A percentile compares a stretch with the other conserved stretches of the same genome.
These are phyloP conservation scores for Orbicella faveolata DNA, from an alignment of 64 coral and sea anemone species.

Conservation along the genomic window DNA sequence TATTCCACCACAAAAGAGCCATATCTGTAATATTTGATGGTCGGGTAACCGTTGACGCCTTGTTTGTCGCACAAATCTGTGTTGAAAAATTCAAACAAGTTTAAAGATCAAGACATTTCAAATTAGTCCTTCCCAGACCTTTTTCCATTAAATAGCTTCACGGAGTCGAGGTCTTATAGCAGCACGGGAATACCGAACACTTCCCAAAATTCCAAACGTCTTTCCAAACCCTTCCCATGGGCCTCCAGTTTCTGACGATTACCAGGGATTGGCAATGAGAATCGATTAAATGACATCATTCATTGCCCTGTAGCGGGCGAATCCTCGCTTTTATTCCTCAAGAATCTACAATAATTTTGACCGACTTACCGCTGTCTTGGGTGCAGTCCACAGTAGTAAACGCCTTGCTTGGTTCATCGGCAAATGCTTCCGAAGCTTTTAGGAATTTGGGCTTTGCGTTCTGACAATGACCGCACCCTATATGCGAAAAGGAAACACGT, in stretches of 20 bases:
- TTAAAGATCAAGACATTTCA: neutral
- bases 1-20: conserved; percentile 83
- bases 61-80: conserved; percentile 85
- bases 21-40: conserved; percentile 82
- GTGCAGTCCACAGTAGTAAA: conserved; percentile 92
- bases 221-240: too few relatives aligned
- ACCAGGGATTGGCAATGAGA: too few relatives aligned
- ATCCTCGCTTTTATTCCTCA: neutral
- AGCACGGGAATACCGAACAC: too few relatives aligned
- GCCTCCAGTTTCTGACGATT: too few relatives aligned
- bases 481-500: neutral
- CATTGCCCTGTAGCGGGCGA: neutral
- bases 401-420: conserved; percentile 48
- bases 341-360: neutral
- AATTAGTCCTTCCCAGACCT: too few relatives aligned
- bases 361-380: conserved; percentile 57
- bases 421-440: conserved; percentile 58
- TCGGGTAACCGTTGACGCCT: conserved; percentile 91
- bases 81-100: neutral
- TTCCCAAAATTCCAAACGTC: too few relatives aligned
- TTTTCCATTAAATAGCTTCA: too few relatives aligned
- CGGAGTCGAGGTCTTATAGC: too few relatives aligned
- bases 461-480: conserved; percentile 98
- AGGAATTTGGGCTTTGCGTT: conserved; percentile 86
- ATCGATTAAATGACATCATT: too few relatives aligned